These are phyloP conservation scores for Drosophila truncata DNA, from an alignment of 1,140 invertebrate genomes.

Conservation along the genomic window DNA sequence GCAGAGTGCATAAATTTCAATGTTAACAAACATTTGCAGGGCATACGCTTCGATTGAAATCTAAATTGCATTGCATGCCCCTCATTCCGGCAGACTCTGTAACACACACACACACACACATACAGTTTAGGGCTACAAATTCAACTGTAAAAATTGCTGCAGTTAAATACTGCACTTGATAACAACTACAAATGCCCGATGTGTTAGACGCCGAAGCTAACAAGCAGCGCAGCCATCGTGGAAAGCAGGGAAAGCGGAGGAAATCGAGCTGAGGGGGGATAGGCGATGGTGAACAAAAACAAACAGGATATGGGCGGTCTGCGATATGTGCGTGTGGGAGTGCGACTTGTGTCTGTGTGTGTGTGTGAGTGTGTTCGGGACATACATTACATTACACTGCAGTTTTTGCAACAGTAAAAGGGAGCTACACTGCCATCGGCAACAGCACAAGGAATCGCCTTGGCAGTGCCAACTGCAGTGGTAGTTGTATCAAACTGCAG, in stretches of 20 bases:
- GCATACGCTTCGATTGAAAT: constrained; percentile 71
- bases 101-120: constrained; percentile 19
- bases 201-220: constrained; percentile 71
- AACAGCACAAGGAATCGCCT: constrained; percentile 25
- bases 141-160: constrained; percentile 77
- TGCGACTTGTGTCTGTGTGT: constrained; percentile 27
- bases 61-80: constrained; percentile 68
- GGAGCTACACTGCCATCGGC: constrained; percentile 52
- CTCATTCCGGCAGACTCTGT: constrained; percentile 6
- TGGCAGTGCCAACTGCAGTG: constrained; percentile 23
- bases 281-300: constrained; percentile 62
- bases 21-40: constrained; percentile 57
- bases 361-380: constrained; percentile 37
- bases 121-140: constrained; percentile 53
- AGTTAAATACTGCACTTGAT: constrained; percentile 77
- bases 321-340: constrained; percentile 42
- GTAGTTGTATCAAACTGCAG: constrained; percentile 3
- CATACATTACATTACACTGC: constrained; percentile 71
- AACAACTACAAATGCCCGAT: constrained; percentile 72
- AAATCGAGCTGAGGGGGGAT: constrained; percentile 10
- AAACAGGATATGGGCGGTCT: constrained; percentile 75
- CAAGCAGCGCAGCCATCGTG: constrained; percentile 58
- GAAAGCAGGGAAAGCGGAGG: constrained; percentile 22
- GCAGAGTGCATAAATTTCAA: constrained; percentile 70
- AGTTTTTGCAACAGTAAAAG: constrained; percentile 67